Conservation (phyloP, 2,888 invertebrate species). For the Atherix ibis region DNA sequence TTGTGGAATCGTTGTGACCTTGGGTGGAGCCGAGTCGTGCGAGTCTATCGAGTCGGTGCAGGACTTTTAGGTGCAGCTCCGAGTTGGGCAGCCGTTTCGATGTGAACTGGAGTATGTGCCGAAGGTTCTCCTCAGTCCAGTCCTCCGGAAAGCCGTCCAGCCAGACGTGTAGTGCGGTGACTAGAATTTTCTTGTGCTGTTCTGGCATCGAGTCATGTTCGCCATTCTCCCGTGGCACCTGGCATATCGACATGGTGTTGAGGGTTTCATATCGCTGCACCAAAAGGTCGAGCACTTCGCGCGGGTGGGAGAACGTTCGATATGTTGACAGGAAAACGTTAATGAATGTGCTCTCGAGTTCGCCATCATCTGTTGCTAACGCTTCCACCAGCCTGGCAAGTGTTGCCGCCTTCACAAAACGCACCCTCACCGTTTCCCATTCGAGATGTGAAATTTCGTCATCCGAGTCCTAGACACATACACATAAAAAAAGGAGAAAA, state of each 20-base stretch:
- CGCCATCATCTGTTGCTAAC: constrained; percentile 84
- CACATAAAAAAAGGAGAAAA: not conserved
- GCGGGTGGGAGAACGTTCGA: constrained; percentile 76
- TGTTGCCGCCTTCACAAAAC: constrained; percentile 91
- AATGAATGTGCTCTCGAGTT: constrained; percentile 93
- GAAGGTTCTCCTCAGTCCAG: constrained; percentile 42
- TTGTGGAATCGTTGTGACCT: constrained; percentile 37
- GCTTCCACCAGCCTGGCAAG: constrained; percentile 86
- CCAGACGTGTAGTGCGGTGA: constrained; percentile 91
- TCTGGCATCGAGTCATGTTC: constrained; percentile 20
- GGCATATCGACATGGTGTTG: constrained; percentile 15
- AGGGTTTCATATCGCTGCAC: constrained; percentile 62
- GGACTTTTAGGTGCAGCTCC: constrained; percentile 55
- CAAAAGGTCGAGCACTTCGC: constrained; percentile 68
- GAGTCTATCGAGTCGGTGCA: constrained; percentile 34
- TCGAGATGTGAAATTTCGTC: constrained; percentile 91
- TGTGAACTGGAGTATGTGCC: constrained; percentile 72
- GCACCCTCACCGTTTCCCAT: constrained; percentile 95
- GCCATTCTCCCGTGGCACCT: constrained; percentile 14
- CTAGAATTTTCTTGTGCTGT: constrained; percentile 53
- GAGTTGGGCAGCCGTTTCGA: constrained; percentile 66
- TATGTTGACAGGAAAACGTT: constrained; percentile 93
- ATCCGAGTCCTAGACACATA: constrained; percentile 49
- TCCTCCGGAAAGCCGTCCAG: constrained; percentile 95
- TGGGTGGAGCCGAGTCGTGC: constrained; percentile 32